These are phyloP conservation scores for Flexamia atlantica DNA, from an alignment of 2,888 invertebrate genomes.

Conservation along the genomic window DNA sequence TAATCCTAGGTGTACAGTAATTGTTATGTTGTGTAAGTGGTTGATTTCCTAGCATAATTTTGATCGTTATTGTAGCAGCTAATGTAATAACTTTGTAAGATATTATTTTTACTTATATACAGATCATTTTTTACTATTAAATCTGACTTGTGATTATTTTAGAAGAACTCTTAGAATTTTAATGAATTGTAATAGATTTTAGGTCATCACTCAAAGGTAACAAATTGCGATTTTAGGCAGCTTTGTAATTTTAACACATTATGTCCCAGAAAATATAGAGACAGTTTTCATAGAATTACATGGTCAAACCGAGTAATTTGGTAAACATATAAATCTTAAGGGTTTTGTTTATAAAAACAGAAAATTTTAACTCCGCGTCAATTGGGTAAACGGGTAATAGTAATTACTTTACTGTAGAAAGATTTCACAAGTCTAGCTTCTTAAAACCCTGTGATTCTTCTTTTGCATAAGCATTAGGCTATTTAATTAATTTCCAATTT, in stretches of 20 bases:
- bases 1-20: neutral
- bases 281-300: too few relatives aligned
- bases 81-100: neutral
- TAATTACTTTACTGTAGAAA: neutral
- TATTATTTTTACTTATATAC: neutral
- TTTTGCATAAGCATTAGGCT: too few relatives aligned
- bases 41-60: neutral
- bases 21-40: neutral
- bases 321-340: too few relatives aligned
- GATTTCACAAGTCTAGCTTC: neutral
- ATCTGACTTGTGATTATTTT: neutral
- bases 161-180: neutral
- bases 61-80: neutral
- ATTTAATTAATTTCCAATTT: neutral
- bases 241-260: too few relatives aligned
- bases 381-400: constrained; percentile 16
- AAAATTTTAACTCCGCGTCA: neutral
- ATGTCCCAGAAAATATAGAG: too few relatives aligned
- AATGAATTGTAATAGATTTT: too few relatives aligned
- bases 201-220: too few relatives aligned
- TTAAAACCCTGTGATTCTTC: neutral
- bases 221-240: too few relatives aligned
- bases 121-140: neutral
- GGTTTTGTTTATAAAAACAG: neutral
- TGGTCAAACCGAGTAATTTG: too few relatives aligned